Conservation (phyloP, 2,113 vertebrate genomes). For the Pseudopipra pipra region DNA sequence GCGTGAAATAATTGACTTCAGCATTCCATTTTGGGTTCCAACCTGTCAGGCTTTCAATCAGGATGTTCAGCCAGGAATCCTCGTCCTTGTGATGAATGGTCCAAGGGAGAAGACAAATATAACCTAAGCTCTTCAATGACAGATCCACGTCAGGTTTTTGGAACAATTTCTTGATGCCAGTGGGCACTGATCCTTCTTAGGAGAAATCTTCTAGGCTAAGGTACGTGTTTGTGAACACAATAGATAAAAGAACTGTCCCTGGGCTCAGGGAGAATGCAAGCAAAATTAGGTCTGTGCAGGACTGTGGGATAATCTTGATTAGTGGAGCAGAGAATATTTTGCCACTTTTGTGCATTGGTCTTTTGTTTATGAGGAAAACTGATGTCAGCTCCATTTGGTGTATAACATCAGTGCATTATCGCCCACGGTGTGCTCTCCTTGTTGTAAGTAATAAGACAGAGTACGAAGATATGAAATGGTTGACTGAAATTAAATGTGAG, state of each 20-base stretch:
- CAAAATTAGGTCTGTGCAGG: neutral
- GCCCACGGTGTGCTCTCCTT: neutral
- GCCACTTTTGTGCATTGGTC: neutral
- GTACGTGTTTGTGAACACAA: neutral
- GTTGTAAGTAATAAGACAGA: neutral
- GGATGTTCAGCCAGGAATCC: constrained; percentile 7
- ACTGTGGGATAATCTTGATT: neutral
- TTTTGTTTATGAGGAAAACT: neutral
- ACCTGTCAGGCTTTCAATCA: neutral
- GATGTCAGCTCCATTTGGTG: neutral
- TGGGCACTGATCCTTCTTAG: neutral
- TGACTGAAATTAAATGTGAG: constrained; percentile 11
- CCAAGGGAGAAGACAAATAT: neutral
- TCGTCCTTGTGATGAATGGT: constrained; percentile 42
- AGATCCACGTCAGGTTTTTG: neutral
- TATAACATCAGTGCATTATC: neutral
- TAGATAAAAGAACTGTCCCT: neutral
- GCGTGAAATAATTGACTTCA: neutral
- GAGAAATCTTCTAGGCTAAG: neutral
- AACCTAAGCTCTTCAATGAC: neutral
- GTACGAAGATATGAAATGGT: neutral
- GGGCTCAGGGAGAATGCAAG: neutral
- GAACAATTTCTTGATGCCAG: neutral
- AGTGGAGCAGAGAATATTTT: neutral
- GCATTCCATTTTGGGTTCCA: neutral